These are phyloP conservation scores for Thecocarcelia acutangulata DNA, from an alignment of 2,888 invertebrate species.

Conservation along the genomic window DNA sequence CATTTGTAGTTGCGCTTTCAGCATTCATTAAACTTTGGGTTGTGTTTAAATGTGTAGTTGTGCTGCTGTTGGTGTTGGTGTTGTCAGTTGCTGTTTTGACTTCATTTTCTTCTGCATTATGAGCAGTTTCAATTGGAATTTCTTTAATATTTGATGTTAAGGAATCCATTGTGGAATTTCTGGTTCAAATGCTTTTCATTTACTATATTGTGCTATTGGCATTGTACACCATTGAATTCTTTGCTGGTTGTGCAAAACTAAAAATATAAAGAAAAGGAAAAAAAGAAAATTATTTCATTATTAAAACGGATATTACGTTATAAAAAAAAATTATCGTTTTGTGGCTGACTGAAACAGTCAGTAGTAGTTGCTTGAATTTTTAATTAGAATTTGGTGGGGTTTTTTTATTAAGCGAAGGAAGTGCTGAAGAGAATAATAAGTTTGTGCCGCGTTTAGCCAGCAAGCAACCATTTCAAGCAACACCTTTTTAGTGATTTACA, in stretches of 20 bases:
- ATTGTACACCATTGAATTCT: constrained; percentile 9
- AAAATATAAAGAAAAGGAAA: constrained; percentile 29
- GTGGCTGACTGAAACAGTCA: neutral
- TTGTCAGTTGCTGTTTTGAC: constrained; percentile 29
- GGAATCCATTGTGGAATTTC: constrained; percentile 56
- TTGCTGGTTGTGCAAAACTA: constrained; percentile 19
- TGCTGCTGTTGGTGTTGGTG: neutral
- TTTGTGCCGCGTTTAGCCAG: neutral
- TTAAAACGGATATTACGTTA: constrained; percentile 55
- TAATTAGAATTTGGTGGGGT: constrained; percentile 54
- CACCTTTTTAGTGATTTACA: constrained; percentile 40
- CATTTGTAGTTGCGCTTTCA: constrained; percentile 4
- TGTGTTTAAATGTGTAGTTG: neutral
- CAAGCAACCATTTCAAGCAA: constrained; percentile 25
- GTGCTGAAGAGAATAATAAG: constrained; percentile 11
- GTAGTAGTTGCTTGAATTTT: constrained; percentile 51
- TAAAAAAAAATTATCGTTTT: constrained; percentile 20
- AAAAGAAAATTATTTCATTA: constrained; percentile 26
- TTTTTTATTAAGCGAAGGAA: constrained; percentile 33
- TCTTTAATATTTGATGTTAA: constrained; percentile 30
- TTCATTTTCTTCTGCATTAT: constrained; percentile 19
- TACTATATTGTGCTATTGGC: constrained; percentile 12
- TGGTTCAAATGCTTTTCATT: constrained; percentile 30
- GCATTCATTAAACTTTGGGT: constrained; percentile 7
- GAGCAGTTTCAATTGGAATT: constrained; percentile 39